Evolutionary conservation across 2,113 vertebrate species (phyloP).

Genomic region (Crotalus helleri): DNA sequence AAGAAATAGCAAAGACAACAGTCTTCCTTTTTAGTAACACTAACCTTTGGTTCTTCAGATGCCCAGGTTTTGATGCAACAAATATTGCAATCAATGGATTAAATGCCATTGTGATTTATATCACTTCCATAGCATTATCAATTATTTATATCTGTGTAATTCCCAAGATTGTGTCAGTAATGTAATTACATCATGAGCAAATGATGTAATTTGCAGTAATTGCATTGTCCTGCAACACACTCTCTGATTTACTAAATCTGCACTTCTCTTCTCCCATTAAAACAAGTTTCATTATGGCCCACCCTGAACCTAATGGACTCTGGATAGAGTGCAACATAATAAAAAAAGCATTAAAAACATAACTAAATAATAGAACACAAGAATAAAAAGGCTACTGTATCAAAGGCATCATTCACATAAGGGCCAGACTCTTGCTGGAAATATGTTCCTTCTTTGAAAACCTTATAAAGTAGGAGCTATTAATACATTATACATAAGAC

Average conservation of each 20-base stretch:
- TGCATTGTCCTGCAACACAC: background rate
- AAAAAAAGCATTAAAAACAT: background rate
- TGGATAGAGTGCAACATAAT: background rate
- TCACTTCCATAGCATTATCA: background rate
- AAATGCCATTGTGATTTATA: background rate
- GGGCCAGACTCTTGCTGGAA: background rate
- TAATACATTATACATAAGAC: background rate
- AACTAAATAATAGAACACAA: background rate
- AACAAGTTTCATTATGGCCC: background rate
- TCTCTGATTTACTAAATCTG: background rate
- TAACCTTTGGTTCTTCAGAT: background rate
- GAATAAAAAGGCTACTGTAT: background rate
- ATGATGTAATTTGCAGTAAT: background rate
- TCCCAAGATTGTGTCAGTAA: background rate
- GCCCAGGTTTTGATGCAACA: background rate
- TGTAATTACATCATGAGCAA: background rate
- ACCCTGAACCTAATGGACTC: background rate
- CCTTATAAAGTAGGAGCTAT: background rate
- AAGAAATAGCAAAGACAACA: background rate
- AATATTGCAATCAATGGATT: background rate
- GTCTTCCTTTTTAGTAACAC: background rate
- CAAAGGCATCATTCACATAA: background rate
- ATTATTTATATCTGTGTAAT: background rate
- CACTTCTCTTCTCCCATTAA: background rate
- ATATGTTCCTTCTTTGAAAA: background rate